These are phyloP conservation scores for Varecia variegata DNA, from an alignment of 2,797 vertebrate species.

Conservation along the genomic window DNA sequence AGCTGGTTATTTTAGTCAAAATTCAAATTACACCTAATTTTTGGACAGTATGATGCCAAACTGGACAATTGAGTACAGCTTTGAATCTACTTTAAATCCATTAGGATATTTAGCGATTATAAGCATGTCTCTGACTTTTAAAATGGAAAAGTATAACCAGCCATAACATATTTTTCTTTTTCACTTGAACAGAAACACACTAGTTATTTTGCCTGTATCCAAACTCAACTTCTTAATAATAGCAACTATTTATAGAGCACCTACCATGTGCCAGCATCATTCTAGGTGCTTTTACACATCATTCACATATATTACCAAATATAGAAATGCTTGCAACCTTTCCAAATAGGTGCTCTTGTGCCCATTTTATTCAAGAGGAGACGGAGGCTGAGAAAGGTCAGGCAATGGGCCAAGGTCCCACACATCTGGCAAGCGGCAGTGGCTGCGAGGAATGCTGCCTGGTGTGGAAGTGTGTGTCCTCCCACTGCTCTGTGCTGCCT, in stretches of 20 bases:
- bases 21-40: background rate
- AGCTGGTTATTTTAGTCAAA: background rate
- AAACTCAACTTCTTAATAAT: background rate
- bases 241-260: background rate
- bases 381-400: background rate
- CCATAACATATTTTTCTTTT: background rate
- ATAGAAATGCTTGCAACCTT: background rate
- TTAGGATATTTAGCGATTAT: background rate
- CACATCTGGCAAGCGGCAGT: accelerated
- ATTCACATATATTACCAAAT: too few relatives aligned
- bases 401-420: too few relatives aligned
- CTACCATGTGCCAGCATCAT: background rate
- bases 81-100: background rate
- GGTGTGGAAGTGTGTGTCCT: background rate
- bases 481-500: background rate
- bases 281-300: background rate
- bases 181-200: background rate
- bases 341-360: background rate
- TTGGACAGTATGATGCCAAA: background rate
- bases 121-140: background rate
- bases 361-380: background rate
- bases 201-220: background rate
- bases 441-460: background rate
- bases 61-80: background rate
- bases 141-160: background rate